A percentile compares a stretch with the other conserved stretches of the same genome.
These are phyloP conservation scores for Columba janthina DNA, from an alignment of 2,113 vertebrate species.

Conservation along the genomic window DNA sequence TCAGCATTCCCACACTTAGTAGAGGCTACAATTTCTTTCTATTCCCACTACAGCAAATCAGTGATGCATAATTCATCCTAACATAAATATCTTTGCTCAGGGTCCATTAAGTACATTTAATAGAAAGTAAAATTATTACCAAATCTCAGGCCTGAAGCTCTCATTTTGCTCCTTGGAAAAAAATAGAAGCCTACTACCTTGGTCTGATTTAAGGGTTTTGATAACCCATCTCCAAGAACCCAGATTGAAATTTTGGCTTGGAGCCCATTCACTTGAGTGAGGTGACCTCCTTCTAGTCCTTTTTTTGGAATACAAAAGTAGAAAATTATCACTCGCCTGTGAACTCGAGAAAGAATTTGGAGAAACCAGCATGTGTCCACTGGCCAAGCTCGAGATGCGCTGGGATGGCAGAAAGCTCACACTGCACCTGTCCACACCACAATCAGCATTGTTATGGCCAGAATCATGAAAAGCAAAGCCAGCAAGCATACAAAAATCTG, in stretches of 20 bases:
- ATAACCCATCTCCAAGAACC: not conserved
- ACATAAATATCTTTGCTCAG: not conserved
- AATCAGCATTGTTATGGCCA: not conserved
- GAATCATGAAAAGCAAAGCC: not conserved
- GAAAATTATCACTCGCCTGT: not conserved
- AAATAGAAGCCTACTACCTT: not conserved
- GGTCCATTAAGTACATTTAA: conserved; percentile 1
- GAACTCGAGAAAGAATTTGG: not conserved
- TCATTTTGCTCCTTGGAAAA: not conserved
- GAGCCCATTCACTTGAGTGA: not conserved
- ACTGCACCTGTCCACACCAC: not conserved
- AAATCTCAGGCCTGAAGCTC: conserved; percentile 5
- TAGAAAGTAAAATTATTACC: not conserved
- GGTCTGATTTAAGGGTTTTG: not conserved
- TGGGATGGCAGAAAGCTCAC: not conserved
- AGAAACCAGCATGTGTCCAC: not conserved
- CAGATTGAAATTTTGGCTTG: not conserved
- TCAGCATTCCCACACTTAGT: not conserved
- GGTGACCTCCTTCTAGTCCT: not conserved
- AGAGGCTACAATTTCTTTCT: not conserved
- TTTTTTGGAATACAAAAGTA: not conserved
- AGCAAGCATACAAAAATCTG: not conserved
- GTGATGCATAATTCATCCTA: conserved; percentile 29
- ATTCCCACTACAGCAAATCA: conserved; percentile 14
- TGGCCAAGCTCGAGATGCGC: not conserved